Conservation (phyloP, 2,888 invertebrate genomes). For the Parnassius apollo region DNA sequence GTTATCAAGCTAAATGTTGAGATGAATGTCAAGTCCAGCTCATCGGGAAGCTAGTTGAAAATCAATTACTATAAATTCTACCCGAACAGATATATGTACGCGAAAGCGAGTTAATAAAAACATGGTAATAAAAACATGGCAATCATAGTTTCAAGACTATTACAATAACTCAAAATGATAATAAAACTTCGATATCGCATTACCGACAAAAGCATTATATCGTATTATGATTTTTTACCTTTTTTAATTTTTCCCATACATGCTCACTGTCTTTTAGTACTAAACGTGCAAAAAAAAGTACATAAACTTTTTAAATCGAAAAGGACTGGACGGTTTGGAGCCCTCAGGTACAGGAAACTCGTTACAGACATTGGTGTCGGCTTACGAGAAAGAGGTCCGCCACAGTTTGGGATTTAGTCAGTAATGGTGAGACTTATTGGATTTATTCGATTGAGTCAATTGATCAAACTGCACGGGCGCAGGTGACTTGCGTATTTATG, state of each 20-base stretch:
- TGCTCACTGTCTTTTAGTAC: constrained; percentile 5
- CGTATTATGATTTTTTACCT: background rate
- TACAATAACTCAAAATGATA: no score
- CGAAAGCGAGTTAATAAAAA: no score
- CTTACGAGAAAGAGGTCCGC: constrained; percentile 64
- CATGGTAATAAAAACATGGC: no score
- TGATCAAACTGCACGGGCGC: constrained; percentile 61
- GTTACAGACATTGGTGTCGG: constrained; percentile 50
- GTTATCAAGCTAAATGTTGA: no score
- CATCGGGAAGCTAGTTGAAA: no score
- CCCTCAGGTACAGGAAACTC: constrained; percentile 47
- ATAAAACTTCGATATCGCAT: no score
- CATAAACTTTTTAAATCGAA: constrained; percentile 16
- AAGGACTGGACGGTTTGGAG: constrained; percentile 17
- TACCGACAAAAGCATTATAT: no score
- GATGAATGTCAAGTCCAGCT: no score
- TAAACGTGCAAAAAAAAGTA: constrained; percentile 23
- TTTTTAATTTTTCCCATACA: constrained; percentile 12
- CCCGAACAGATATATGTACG: no score
- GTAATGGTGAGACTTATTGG: constrained; percentile 62
- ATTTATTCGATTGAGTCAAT: constrained; percentile 55
- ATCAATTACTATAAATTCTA: no score
- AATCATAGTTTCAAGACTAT: no score
- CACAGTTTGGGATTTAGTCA: constrained; percentile 60
- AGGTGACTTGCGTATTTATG: constrained; percentile 34